Percentiles rank a stretch among this genome's conserved stretches.
These are phyloP conservation scores for Scrobipalpa costella DNA, from an alignment of 2,888 invertebrate genomes.

Conservation along the genomic window DNA sequence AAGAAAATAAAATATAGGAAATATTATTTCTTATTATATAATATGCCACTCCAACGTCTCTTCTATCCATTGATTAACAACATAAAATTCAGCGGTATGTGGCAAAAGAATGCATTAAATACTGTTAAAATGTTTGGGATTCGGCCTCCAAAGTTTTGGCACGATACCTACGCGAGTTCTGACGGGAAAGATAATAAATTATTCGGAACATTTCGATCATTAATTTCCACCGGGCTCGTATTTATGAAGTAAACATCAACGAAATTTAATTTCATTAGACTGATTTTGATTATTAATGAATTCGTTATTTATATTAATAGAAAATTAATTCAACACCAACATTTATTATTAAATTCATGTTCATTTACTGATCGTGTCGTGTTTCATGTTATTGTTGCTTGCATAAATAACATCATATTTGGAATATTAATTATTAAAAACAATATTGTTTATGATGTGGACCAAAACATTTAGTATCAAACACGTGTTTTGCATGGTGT, in stretches of 20 bases:
- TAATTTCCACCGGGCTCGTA: slow-evolving; percentile 33
- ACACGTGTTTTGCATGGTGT: no score
- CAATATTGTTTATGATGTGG: no score
- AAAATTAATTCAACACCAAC: neutral
- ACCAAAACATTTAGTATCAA: no score
- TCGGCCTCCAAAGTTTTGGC: slow-evolving; percentile 26
- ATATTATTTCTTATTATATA: no score
- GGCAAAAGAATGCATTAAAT: no score
- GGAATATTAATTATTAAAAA: neutral
- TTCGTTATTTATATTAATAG: neutral
- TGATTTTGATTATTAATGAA: slow-evolving; percentile 18
- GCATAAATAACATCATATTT: neutral
- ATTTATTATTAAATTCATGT: neutral
- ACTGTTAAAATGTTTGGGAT: neutral
- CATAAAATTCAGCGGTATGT: no score
- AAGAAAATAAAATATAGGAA: no score
- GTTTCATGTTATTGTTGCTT: neutral
- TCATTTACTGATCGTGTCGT: neutral
- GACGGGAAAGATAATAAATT: slow-evolving; percentile 37
- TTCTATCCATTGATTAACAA: no score
- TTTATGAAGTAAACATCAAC: slow-evolving; percentile 32
- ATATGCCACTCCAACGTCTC: no score
- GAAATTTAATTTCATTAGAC: slow-evolving; percentile 32
- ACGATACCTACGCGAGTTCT: slow-evolving; percentile 32
- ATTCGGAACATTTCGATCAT: slow-evolving; percentile 38